Evolutionary conservation across 2,888 invertebrate genomes (phyloP).

Genomic region (Nemapogon koenigi): DNA sequence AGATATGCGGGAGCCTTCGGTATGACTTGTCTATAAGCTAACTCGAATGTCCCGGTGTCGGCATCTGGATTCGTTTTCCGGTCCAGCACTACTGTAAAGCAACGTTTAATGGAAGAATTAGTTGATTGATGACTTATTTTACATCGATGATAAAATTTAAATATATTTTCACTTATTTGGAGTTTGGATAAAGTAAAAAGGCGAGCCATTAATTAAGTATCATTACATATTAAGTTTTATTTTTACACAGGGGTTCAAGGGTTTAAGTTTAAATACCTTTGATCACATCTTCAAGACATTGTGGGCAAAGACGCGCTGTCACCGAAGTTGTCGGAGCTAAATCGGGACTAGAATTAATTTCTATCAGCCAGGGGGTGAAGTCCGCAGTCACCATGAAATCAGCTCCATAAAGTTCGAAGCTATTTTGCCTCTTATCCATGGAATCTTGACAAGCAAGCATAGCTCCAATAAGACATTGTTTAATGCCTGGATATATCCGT

Average conservation of each 20-base stretch:
- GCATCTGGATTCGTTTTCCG: conserved; percentile 73
- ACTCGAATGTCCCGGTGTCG: conserved; percentile 81
- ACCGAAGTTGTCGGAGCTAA: conserved; percentile 90
- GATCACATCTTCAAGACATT: conserved; percentile 87
- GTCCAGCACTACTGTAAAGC: conserved; percentile 77
- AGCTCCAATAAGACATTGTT: conserved; percentile 76
- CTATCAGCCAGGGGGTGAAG: conserved; percentile 90
- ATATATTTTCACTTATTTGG: neutral
- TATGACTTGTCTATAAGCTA: conserved; percentile 78
- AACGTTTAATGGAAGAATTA: neutral
- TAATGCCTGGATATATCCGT: conserved; percentile 89
- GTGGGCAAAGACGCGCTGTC: conserved; percentile 84
- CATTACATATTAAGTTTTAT: too few relatives aligned
- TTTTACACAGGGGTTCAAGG: neutral
- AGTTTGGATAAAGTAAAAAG: too few relatives aligned
- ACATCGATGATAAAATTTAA: neutral
- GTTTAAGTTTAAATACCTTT: conserved; percentile 70
- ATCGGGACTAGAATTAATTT: conserved; percentile 94
- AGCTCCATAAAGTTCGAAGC: conserved; percentile 93
- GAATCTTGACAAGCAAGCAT: conserved; percentile 87
- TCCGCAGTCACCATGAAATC: conserved; percentile 94
- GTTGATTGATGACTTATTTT: neutral
- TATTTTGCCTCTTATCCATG: conserved; percentile 80
- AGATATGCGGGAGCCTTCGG: conserved; percentile 83
- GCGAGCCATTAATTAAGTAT: too few relatives aligned